Evolutionary conservation across 2,113 vertebrate genomes (phyloP).

Genomic region (Leptodactylus fuscus): DNA sequence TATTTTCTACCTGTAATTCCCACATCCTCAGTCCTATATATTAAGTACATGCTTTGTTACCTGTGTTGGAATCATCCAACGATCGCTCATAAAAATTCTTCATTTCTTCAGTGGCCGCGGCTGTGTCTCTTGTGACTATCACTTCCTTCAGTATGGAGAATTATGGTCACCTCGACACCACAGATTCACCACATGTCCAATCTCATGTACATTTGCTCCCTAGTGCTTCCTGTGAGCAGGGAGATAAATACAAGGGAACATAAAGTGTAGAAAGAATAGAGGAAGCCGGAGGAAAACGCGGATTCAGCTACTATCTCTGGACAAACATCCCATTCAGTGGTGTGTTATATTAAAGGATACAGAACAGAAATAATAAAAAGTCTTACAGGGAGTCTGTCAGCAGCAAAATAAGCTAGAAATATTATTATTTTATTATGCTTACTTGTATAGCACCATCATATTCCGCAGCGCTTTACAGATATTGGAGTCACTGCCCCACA

Average conservation of each 20-base stretch:
- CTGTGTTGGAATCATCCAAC: conserved; percentile 16
- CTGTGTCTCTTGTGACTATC: background rate
- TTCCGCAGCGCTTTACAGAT: no score
- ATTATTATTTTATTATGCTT: no score
- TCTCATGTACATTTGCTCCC: background rate
- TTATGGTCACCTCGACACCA: background rate
- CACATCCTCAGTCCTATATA: background rate
- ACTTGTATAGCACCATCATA: no score
- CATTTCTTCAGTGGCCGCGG: background rate
- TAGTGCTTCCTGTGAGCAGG: background rate
- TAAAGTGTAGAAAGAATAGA: background rate
- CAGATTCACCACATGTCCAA: background rate
- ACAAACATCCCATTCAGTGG: background rate
- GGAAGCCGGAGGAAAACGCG: conserved; percentile 12
- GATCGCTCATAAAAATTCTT: background rate
- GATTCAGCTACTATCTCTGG: background rate
- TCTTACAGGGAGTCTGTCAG: no score
- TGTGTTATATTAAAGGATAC: no score
- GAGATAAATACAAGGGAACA: background rate
- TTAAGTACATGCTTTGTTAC: background rate
- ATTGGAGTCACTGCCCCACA: no score
- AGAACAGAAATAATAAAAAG: no score
- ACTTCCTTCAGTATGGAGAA: background rate
- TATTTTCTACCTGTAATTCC: background rate
- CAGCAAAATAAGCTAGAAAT: no score